Base-by-base conservation (phyloP, 2,888 invertebrate genomes). In the Euproctis similis region DNA sequence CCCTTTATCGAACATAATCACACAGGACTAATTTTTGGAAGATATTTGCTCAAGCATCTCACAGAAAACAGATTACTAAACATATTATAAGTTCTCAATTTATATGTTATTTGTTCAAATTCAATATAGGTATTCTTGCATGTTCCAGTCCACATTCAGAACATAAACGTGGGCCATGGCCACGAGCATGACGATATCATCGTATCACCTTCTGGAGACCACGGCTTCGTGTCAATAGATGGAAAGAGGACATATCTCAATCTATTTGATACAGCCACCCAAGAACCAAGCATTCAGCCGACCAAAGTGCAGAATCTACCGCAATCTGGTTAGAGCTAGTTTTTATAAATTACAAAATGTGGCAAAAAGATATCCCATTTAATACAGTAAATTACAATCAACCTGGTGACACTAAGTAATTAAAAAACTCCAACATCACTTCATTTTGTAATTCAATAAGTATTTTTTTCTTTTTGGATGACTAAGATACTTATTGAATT, bases 151-250 rank as follows among this genome's bases (percentile, higher is more conserved):
- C 89, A 90, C 56, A 87, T 90, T n/a, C 86, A 88, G 30, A 86
- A 86, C 38, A 78, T 88, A 1, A 73, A 85, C 47, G 58, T 72
- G 0, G 30, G 27, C 38, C 61, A 8, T 9, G 82, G 72, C 0
- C 65, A 62, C 7, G 62, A 75, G 1, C 71, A 65, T 7, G 76
- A 73, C 6, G 93, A 93, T 54, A 92, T 94, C 25, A 94, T 95
- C 28, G 89, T 94, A 2, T 91, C 93, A 0, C 89, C 93, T 2
- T 88, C 91, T 4, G 92, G 92, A 9, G 90, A 91, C 24, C 92
- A 95, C 57, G 93, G 94, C 12, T 95, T 94, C 71, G 96, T 96
- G 8, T 95, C 94, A 12, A 96, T 96, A 33, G 95, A 96, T 61
- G 96, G 96, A 18, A 94, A 95, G 75, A 86, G 94, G 53, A 95